Evolutionary conservation across 37 sponge, comb jelly and placozoan species (phyloP), one percentile per base, ranked within the genome.

Genomic region (Halisarca cf. caerulea): DNA sequence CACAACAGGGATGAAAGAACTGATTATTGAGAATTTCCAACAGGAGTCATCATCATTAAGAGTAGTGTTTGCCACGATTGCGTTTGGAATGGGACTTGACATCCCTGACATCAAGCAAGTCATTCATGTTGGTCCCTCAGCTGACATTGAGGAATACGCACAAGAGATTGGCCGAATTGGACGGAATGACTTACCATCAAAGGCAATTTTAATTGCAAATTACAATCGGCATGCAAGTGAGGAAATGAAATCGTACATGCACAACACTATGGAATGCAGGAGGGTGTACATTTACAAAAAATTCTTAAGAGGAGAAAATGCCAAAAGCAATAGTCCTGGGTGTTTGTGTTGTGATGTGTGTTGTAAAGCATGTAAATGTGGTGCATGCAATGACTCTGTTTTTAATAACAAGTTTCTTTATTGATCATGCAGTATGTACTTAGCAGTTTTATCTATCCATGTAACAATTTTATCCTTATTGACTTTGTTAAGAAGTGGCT

Each of bases 101-200:
- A 71, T 43, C 3, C 84, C 84, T 15, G 74, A 83, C 53, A 69
- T 83, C 23, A 21, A 32, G 33, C 28, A 54, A 64, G 57, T 83
- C 73, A 44, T 71, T 51, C 84, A 83, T 43, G 15, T 43, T 7
- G 84, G 84, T 68, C 58, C 84, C 27, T 55, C 84, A 36, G 43
- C 39, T 54, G 74, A 68, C 28, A 70, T 83, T 66, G 84, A 83
- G 23, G 71, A 69, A 14, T 83, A 83, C 41, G 71, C 71, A 17
- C 84, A 83, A 69, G 84, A 83, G 47, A 69, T 55, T 83, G 84
- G 84, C 24, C 84, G 84, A 68, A 51, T 35, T 71, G 84, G 84
- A 68, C 74, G 84, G 57, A 55, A 83, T 28, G 42, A 41, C 4
- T 3, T 7, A 17, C 53, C 84, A 28, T 9, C 72, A 68, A 83